Conservation (phyloP, 2,888 invertebrate genomes). For the Drosophila setosimentum region DNA sequence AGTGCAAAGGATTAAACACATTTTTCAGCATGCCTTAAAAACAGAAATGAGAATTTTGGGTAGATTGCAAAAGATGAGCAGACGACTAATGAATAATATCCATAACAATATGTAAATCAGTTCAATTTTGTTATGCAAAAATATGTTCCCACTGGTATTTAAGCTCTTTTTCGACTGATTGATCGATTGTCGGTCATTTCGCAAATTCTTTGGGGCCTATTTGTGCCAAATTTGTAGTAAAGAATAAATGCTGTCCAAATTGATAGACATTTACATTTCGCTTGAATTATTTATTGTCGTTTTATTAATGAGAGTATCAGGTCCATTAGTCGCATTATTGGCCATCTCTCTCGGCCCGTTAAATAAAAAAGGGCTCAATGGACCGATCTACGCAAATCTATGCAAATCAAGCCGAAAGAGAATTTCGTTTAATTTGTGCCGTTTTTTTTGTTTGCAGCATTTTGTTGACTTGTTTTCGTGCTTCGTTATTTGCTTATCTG, state of each 20-base stretch:
- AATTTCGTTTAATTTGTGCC: constrained; percentile 26
- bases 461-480: constrained; percentile 24
- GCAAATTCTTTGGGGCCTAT: neutral
- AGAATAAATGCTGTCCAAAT: constrained; percentile 29
- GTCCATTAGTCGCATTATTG: constrained; percentile 45
- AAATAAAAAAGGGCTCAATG: constrained; percentile 27
- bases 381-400: constrained; percentile 2
- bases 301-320: constrained; percentile 50
- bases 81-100: neutral
- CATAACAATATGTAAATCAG: neutral
- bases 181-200: neutral
- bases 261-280: constrained; percentile 48
- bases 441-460: constrained; percentile 8
- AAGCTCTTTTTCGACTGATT: neutral
- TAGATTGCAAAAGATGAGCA: neutral
- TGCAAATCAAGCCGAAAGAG: constrained; percentile 20
- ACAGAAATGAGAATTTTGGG: neutral
- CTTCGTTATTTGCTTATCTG: constrained; percentile 29
- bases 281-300: constrained; percentile 35
- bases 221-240: neutral
- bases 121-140: neutral
- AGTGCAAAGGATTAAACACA: constrained; percentile 4
- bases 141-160: neutral
- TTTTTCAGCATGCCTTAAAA: constrained; percentile 13
- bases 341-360: constrained; percentile 1